Percentiles rank a stretch among this genome's conserved stretches.
These are phyloP conservation scores for Pithecia hirsuta DNA, from an alignment of 2,797 vertebrate genomes.

Conservation along the genomic window DNA sequence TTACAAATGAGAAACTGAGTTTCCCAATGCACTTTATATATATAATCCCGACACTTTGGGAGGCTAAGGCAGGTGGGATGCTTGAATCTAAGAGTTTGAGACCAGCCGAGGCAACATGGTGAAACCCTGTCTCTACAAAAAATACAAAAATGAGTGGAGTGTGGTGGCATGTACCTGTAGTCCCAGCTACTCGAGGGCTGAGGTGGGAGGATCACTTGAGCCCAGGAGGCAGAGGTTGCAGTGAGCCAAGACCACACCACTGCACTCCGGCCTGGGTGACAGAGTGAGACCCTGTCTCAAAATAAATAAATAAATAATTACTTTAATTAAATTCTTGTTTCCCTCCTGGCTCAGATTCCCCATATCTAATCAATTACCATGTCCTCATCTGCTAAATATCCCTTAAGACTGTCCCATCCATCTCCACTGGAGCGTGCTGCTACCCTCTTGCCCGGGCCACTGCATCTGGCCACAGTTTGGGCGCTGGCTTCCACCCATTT, in stretches of 20 bases:
- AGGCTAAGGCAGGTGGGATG: not conserved
- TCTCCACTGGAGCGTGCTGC: rapidly evolving
- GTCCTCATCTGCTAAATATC: not conserved
- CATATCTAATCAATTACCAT: not conserved
- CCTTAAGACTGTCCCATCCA: not conserved
- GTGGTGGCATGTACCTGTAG: not conserved
- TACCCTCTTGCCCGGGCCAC: not conserved
- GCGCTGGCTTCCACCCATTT: not conserved
- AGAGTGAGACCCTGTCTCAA: not conserved
- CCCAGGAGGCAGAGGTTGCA: not conserved
- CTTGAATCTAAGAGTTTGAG: not conserved
- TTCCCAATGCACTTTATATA: not conserved
- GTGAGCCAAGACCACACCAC: not conserved
- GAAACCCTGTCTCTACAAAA: not conserved
- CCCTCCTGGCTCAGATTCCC: not conserved
- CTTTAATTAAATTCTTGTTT: not conserved
- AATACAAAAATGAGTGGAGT: not conserved
- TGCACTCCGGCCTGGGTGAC: not conserved
- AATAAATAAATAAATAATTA: not conserved
- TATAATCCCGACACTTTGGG: not conserved
- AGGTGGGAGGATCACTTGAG: not conserved
- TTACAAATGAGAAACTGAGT: not conserved
- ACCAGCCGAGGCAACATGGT: not conserved
- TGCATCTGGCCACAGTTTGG: not conserved
- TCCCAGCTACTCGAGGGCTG: not conserved